Base-by-base conservation (phyloP, 2,888 invertebrate genomes). In the Unio pictorum region DNA sequence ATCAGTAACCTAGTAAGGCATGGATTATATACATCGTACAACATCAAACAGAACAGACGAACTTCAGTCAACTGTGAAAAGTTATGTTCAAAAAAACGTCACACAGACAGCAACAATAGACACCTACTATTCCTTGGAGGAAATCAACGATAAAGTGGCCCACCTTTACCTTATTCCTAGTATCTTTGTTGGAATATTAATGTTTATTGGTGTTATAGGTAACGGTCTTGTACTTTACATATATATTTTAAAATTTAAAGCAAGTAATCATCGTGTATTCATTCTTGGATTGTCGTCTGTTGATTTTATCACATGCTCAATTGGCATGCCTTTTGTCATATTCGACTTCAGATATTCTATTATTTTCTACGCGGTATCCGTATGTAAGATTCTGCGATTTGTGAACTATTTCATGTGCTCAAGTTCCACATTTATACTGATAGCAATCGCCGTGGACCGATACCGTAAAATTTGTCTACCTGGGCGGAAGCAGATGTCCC, bases 381-480 rank as follows among this genome's bases (percentile, higher is more conserved):
- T 79, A 28, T 81, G 81, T 54, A 81, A 79, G 54, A 67, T 77
- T n/a, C 69, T 78, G 56, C 65, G 77, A 61, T 79, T 77, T 54
- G 66, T 79, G 34, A 69, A 76, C n/a, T 81, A 73, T 64, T 78
- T 74, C 67, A 75, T 78, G 58, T 73, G 71, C 55, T 66, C 76
- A 20, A 71, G 77, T 1, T 77, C 77, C 5, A 76, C 73, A 1
- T 61, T 74, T 20, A 70, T 75, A 18, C 63, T 81, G 54, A 73
- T 78, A 17, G 72, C 77, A 4, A 79, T 81, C 56, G 76, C 77
- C 17, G 76, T 79, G 15, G 81, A 81, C 60, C 58, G 85, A 18
- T 86, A 79, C 72, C 66, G 78, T 61, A 84, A 83, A 58, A 77
- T 86, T 23, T 82, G 85, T 64, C 73, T 72, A 18, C 84, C 84